Base-by-base conservation (phyloP, 1,140 invertebrate species). In the Himalopsyche phryganea region DNA sequence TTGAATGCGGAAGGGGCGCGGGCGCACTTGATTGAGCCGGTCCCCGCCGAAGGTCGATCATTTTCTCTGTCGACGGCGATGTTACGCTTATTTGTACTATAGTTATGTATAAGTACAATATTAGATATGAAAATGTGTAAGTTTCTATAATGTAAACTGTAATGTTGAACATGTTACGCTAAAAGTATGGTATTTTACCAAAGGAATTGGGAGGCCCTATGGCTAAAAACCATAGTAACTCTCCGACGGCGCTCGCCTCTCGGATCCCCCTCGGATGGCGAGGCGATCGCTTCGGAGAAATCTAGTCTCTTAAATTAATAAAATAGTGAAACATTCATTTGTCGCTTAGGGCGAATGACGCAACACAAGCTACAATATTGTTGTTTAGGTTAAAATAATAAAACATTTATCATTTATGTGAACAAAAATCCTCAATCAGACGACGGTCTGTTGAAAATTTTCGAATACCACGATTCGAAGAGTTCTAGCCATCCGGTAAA, bases 91-190 rank as follows among this genome's bases (percentile, higher is more conserved):
- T 50, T 47, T 62, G 53, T 58, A 62, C 35, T 38, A 62, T 62
- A 62, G 54, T 48, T 58, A 52, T 58, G 60, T 58, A 62, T 62
- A 62, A 62, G 60, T 62, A 62, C 45, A 58, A 57, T 49, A 28
- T 47, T 62, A 62, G 59, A 33, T 61, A 51, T 50, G 49, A 57
- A 56, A 45, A 50, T 50, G 50, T 49, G 51, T 50, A 55, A 33
- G 59, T 56, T 51, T 53, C 41, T 28, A 59, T 41, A 60, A 53
- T 49, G 58, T 60, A 60, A 60, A 59, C 49, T 60, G 58, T 60
- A 60, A 60, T 60, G 50, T 60, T 60, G 44, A 60, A 60, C 11
- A 60, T 60, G 52, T 60, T 60, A 60, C 58, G 50, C 52, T 60
- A 53, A 28, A 60, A 48, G 58, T 60, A 60, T 60, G 58, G 58